Evolutionary conservation across 2,113 vertebrate species (phyloP).

Genomic region (Climacteris rufus): DNA sequence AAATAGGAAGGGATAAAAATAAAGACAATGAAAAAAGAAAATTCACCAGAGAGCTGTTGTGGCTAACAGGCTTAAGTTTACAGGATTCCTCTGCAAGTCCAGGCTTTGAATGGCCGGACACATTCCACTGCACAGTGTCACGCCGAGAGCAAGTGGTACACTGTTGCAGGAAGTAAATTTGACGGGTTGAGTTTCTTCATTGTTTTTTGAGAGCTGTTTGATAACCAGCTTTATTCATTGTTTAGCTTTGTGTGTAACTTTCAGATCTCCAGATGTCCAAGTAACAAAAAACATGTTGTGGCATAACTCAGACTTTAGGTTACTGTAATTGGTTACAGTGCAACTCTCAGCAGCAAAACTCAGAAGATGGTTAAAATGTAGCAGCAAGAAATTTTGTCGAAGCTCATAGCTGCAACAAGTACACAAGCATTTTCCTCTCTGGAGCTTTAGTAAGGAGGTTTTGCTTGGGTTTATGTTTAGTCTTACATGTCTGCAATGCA

Average conservation of each 20-base stretch:
- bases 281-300: neutral
- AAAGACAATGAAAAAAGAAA: neutral
- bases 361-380: neutral
- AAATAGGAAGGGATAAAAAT: accelerated
- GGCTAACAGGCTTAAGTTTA: neutral
- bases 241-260: neutral
- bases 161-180: neutral
- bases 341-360: neutral
- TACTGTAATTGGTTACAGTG: neutral
- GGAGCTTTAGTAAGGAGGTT: neutral
- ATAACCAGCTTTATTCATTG: neutral
- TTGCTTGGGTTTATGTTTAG: neutral
- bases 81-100: neutral
- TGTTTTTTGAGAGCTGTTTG: neutral
- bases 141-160: neutral
- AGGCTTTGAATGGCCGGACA: accelerated
- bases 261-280: neutral
- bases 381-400: neutral
- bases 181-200: neutral
- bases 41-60: accelerated
- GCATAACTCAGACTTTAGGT: neutral
- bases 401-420: neutral
- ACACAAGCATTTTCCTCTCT: neutral
- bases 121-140: neutral
- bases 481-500: neutral